Evolutionary conservation across 2,113 vertebrate species (phyloP), one percentile per base, ranked within the genome.

Genomic region (Phaetusa simplex): DNA sequence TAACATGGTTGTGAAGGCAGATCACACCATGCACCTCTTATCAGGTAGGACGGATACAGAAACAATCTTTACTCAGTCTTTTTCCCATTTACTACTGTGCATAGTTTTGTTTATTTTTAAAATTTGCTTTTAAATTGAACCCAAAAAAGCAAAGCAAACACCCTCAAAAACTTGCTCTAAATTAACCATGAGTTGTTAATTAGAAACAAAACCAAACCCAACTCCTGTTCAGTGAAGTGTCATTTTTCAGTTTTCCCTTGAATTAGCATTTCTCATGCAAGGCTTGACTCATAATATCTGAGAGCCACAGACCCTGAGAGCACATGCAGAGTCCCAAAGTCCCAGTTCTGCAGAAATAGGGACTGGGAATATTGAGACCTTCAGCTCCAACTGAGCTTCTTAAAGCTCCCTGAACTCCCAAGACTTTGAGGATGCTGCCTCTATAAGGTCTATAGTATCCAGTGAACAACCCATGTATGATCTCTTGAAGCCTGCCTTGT

Each of bases 381-480:
- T 12, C n/a, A 24, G 5, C 7, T 83, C 6, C 26, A 61, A 1
- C 3, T 20, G 49, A 40, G 9, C 30, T 67, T 74, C 17, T 56
- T 40, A 58, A 52, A 78, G 5, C 38, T 66, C 11, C 9, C 12
- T 34, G 38, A 15, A 20, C 14, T 78, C 21, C 52, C 11, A 88
- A 52, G 43, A 19, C 12, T 80, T 86, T 65, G 22, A 58, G 18
- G 32, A 52, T 64, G 12, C 5, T 84, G 32, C 13, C 15, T 50
- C 11, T 59, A 3, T 23, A 15, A 36, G 6, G 22, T 55, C 52
- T 70, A 0, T 4, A 69, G 12, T 11, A 78, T 29, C 9, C 58
- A 24, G 15, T 0, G 1, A 52, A 6, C 20, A 82, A 65, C 1
- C 11, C 20, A 12, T 0, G 0, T 3, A n/a, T 24, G n/a, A 24